Evolutionary conservation across 92 coral and sea anemone genomes (phyloP), one percentile per base, ranked within the genome.

Genomic region (Metridium senile): DNA sequence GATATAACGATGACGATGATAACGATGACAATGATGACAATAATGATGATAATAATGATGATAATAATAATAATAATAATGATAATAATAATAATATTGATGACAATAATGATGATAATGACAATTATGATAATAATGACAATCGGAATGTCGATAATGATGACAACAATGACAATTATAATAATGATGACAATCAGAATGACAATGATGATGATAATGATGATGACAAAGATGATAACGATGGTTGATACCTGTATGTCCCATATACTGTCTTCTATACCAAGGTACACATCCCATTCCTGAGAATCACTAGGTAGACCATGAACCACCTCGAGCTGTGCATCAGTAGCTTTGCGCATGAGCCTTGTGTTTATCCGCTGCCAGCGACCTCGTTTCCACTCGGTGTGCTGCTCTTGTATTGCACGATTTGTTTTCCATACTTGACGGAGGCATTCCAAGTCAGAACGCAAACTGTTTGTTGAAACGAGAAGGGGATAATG

Each of bases 301-400:
- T 74, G 77, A 19, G 90, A 76, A 52, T 90, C 95, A 74, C 74
- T 68, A 0, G 99, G 97, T 17, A 95, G 84, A 11, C 96, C 84
- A 49, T 63, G 84, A 33, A 95, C 93, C 54, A 89, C 87, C 35
- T 87, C 92, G 13, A 79, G 70, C 83, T 95, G 97, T 0, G 90
- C 93, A 65, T 95, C 99, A 46, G 97, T 89, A 10, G 90, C 93
- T 69, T 95, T 87, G 78, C 89, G 88, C 93, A 95, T 93, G 21
- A 92, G 93, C 61, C 89, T 86, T 54, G 99, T 92, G 90, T 95
- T 93, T 52, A 95, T 89, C 72, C 94, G 90, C 86, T 92, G 97
- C 99, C 99, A 95, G 28, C 99, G 89, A 33, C 97, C 97, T 2
- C 99, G 97, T 54, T 91, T 88, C 97, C 99, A 95, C 81, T 89